Evolutionary conservation across 2,797 vertebrate species (phyloP).

Genomic region (Pitangus sulphuratus): DNA sequence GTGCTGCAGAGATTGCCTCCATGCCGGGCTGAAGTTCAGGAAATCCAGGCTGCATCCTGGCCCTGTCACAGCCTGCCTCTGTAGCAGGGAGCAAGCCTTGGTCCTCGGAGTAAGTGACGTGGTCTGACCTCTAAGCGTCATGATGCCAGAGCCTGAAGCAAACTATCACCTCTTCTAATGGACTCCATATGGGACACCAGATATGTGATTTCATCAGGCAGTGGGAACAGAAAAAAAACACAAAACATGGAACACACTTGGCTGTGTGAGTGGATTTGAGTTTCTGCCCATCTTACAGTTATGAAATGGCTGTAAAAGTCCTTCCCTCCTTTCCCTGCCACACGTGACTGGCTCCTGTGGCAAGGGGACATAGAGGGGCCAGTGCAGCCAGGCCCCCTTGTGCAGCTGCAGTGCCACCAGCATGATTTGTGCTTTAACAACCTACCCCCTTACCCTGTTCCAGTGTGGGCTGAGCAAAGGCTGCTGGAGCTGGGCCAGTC

Average conservation of each 20-base stretch:
- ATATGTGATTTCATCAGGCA: neutral
- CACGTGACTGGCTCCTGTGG: neutral
- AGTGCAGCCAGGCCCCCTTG: rapidly evolving
- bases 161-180: neutral
- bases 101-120: neutral
- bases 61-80: neutral
- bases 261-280: neutral
- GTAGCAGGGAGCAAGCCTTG: neutral
- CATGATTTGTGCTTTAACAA: neutral
- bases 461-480: neutral
- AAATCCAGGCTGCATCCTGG: neutral
- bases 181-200: neutral
- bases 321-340: neutral
- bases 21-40: neutral
- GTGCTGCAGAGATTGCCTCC: neutral
- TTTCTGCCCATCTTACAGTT: neutral
- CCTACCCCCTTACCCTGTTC: rapidly evolving
- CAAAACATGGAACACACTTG: neutral
- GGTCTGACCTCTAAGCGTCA: neutral
- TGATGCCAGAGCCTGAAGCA: neutral
- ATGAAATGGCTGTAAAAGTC: neutral
- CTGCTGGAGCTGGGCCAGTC: neutral
- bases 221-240: neutral
- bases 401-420: neutral
- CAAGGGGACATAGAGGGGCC: rapidly evolving